Evolutionary conservation across 2,888 invertebrate species (phyloP).

Genomic region (Neelides folsomi): DNA sequence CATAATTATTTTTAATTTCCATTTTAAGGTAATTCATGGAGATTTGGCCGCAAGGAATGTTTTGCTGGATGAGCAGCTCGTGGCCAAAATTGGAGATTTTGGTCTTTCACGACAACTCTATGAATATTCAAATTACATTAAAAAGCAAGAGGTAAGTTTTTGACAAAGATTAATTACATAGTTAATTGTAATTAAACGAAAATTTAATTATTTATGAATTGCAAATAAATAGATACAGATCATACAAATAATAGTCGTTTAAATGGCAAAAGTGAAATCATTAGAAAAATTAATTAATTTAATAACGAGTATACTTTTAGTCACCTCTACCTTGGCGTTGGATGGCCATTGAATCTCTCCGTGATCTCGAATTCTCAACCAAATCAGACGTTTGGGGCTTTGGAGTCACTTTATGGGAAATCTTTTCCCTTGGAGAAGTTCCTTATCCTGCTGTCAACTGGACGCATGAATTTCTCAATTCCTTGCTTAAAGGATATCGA

Average conservation of each 20-base stretch:
- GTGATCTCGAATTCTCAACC: not conserved
- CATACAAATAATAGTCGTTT: too few relatives aligned
- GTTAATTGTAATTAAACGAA: not conserved
- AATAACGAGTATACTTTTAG: too few relatives aligned
- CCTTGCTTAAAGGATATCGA: not conserved
- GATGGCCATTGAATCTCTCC: conserved; percentile 3
- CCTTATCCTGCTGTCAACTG: conserved; percentile 1
- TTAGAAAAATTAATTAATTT: not conserved
- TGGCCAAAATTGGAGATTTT: conserved; percentile 1
- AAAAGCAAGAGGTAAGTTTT: not conserved
- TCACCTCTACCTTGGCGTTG: conserved; percentile 4
- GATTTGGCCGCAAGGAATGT: conserved; percentile 4
- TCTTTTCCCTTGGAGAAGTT: not conserved
- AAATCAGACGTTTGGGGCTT: conserved; percentile 1
- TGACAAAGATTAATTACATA: not conserved
- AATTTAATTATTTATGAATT: not conserved
- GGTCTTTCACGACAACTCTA: conserved; percentile 4
- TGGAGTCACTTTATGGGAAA: conserved; percentile 1
- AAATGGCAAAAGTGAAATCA: too few relatives aligned
- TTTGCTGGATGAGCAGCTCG: not conserved
- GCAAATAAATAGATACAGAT: too few relatives aligned
- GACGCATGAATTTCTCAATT: not conserved
- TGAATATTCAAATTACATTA: not conserved
- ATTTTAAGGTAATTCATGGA: conserved; percentile 3
- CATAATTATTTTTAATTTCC: not conserved